phyloP scores from a whole-genome alignment of 2,113 vertebrate genomes.

The human (Homo sapiens) region GRCh38 chrY:18860501-18861000 shows the following conservation, averaged over 20 bases:
- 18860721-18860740: background rate
- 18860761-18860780: background rate
- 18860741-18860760: background rate
- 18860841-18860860: background rate
- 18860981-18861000: background rate
- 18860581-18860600: background rate
- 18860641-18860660: background rate
- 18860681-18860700: background rate
- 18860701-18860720: background rate
- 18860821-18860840: background rate
- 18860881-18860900: background rate
- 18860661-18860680: background rate
- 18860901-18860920: background rate
- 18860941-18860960: background rate
- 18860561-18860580: background rate
- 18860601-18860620: background rate
- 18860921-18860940: background rate
- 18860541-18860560: background rate
- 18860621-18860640: background rate
- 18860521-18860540: background rate
- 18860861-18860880: background rate
- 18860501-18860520: background rate
- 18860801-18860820: background rate
- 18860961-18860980: background rate
- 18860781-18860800: background rate